Evolutionary conservation across 2,797 vertebrate species (phyloP), one percentile per base, ranked within the genome.

Genomic region (Streptopelia turtur): DNA sequence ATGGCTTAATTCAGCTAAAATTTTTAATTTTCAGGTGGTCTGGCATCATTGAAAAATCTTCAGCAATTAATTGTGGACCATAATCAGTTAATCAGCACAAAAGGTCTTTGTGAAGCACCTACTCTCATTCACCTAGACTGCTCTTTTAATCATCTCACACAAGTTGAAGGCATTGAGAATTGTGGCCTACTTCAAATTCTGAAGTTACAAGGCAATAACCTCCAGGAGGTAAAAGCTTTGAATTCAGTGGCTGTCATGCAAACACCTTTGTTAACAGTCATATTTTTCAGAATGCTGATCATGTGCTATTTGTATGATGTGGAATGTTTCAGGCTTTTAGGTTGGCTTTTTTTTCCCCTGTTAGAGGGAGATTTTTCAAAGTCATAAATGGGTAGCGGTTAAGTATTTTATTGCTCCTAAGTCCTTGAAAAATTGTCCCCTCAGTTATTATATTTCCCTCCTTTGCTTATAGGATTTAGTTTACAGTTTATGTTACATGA

Each of bases 71-170:
- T 96, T 63, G n/a, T 99, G 89, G 98, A 98, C 95, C 99, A 99
- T 93, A 99, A 99, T 98, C 98, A 98, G 57, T 97, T 99, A 95
- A 99, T 99, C 96, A 99, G 98, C 94, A 99, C 98, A 20, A 98
- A 96, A 98, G 99, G 99, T 27, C 98, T 99, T 91, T 98, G 95
- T 91, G 97, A 98, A 68, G 92, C 96, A 4, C 98, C 97, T 82
- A 98, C 98, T 15, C 97, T 99, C 9, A 95, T 99, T 68, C 97
- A 99, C 95, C 96, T 99, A 87, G 98, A 99, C 97, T 99, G 98
- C 93, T 99, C 99, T 22, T 97, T 98, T 97, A 99, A 99, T 98
- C 98, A 99, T 96, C 98, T 99, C 87, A 97, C 96, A 35, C 90
- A 95, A 5, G 86, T 98, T 89, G 98, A 99, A 90, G 99, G 98